Evolutionary conservation across 2,888 invertebrate genomes (phyloP), one percentile per base, ranked within the genome.

Genomic region (Alviniconcha strummeri): DNA sequence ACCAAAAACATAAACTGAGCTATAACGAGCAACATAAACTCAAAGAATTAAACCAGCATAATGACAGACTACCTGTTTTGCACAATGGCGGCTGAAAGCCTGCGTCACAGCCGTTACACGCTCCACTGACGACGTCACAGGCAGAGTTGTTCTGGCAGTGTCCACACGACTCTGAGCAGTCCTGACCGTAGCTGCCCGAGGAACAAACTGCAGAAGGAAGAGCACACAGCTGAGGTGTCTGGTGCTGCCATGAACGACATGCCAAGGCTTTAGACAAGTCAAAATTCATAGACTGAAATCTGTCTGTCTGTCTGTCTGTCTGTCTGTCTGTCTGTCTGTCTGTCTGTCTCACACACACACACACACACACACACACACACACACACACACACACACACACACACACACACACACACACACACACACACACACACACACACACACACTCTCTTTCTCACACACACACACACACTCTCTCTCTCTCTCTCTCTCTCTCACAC

Each of bases 51-150:
- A 52, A 74, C 0, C 8, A 11, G 8, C 15, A 74, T 11, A 36
- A 11, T 13, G 52, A 36, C 36, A 54, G 13, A 52, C 5, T n/a
- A 77, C 77, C 57, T 77, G n/a, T 9, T 56, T 77, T 55, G 13
- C 77, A 77, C 19, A 77, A 17, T 5, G 77, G 77, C 19, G 54
- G 8, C 36, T 75, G 57, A 56, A 55, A 91, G 7, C 89, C 87
- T 0, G 86, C 83, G 55, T 88, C 84, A 83, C 91, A 92, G 3
- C 91, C 91, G 7, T 87, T 83, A 87, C 92, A 92, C n/a, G 85
- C 86, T 0, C 92, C 92, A 11, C 88, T 89, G 71, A 85, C 85
- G 13, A 84, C 83, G 81, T 91, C 88, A 88, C 92, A 92, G 9
- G 80, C 81, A 52, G 86, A 87, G 19, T 86, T 67, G 15, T 55